Base-by-base conservation (phyloP, 2,888 invertebrate genomes). In the Calliphora vomitoria region DNA sequence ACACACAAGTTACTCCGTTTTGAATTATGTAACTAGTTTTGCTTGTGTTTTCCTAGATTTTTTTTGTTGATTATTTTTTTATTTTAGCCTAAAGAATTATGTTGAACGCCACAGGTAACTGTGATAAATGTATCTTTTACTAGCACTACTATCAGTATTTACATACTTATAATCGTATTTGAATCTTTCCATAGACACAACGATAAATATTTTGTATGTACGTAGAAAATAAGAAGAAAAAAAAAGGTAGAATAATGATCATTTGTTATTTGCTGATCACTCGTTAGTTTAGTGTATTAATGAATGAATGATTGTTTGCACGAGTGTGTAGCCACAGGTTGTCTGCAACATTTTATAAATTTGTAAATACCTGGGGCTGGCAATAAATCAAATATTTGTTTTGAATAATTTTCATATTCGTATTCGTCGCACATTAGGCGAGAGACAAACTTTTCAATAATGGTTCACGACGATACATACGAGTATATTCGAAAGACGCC, bases 371-470 rank as follows among this genome's bases (percentile, higher is more conserved):
- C 81, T 82, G 38, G n/a, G 78, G 72, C 76, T 76, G 58, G 13
- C 38, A 25, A 86, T 86, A 82, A 82, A 86, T 82, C 82, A 86
- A 72, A 78, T 72, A 82, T 76, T 78, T 75, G 53, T 85, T 85
- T 85, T 68, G 62, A 80, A 80, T 80, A 62, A 82, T 76, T 82
- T 85, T 68, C 60, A 44, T 44, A 76, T 82, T 60, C 50, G 35
- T 75, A 80, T 83, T 79, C 60, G 25, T 50, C 0, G 58, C 66
- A 58, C 74, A 53, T 78, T 74, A 66, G 31, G 15, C 60, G 8
- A 75, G 8, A 53, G n/a, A 53, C 41, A 74, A 66, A 58, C 71
- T 25, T 3, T 44, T 11, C 13, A 13, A 44, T 44, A 44, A 44
- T 44, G 44, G 4, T 44, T 11, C 1, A 44, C 31, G 41, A 44